Base-by-base conservation (phyloP, 1,140 invertebrate genomes). In the Prorops nasuta region DNA sequence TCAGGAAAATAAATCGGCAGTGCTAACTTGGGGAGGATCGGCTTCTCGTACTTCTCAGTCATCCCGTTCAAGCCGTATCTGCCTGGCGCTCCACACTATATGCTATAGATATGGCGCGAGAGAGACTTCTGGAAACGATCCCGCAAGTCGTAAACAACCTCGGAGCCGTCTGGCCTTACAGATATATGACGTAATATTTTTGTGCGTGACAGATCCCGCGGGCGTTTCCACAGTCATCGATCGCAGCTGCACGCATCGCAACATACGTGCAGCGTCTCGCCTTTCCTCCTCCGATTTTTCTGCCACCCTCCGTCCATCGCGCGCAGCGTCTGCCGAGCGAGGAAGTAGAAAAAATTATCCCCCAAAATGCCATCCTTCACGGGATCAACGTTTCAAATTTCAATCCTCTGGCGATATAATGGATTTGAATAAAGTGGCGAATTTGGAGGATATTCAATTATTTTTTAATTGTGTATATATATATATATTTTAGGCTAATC, bases 121-220 rank as follows among this genome's bases (percentile, higher is more conserved):
- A 53, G 51, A 56, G 61, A 58, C 58, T 63, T 63, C 56, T 64
- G 51, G 58, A 64, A 65, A 65, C 61, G 60, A 65, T 61, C 58
- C 63, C 56, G 56, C 51, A 49, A 65, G 58, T 63, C 63, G 61
- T 65, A 65, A 65, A 65, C 61, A 65, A 65, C 53, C 47, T 48
- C 37, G 55, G 53, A 58, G 55, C 61, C 51, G 61, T 65, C 63
- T 65, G 28, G 54, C 54, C 56, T 44, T 47, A 28, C 51, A 59
- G 56, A 65, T 65, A 65, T 65, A 65, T 64, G 63, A 65, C 58
- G 63, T 65, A 58, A 65, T 65, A 65, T 65, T 64, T 65, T 65
- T 56, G 61, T 65, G 58, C 62, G 55, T 65, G 63, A 64, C 63
- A 65, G 63, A 64, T 65, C 61, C 62, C 48, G 49, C 48, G 49